Evolutionary conservation across 2,888 invertebrate genomes (phyloP), one percentile per base, ranked within the genome.

Genomic region (Choreutis nemorana): DNA sequence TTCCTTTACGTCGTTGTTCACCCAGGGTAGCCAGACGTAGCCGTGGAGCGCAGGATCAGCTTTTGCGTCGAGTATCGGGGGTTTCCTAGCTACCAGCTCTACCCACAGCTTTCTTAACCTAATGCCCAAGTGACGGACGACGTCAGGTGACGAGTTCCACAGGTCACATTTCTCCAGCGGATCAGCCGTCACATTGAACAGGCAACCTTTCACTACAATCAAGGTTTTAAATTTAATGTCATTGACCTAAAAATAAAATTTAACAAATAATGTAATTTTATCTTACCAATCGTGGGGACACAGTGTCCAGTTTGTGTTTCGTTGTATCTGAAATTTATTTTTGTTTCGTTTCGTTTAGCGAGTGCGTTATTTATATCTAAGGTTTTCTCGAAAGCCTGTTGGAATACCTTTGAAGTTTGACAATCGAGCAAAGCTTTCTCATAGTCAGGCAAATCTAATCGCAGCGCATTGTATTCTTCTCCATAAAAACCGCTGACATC

Each of bases 121-220:
- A 6, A 60, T 35, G n/a, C 45, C 35, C 47, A 62, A 39, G 8
- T 42, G 45, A 29, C 41, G 40, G 6, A 54, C 55, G 7, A 56
- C 27, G 4, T 57, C 47, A 10, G 57, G 54, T 11, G 36, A 39
- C 7, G 40, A 30, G 21, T 48, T 16, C 64, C 63, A 65, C 20
- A 64, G 40, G 29, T 62, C 60, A 16, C 45, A 33, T 0, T 45
- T 36, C 42, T 64, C 61, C 15, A 41, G 33, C 4, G 62, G 61
- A 35, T 63, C 61, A 2, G 41, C 46, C 20, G 39, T 56, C 20
- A 64, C 36, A 31, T 64, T 55, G 31, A 44, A 62, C 1, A 64
- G 45, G 30, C 59, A 62, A 11, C 60, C 63, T 44, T 57, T 61
- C 2, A 9, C 60, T 65, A 52, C 34, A 58, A 48, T 15, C n/a